These are phyloP conservation scores for Parambassis ranga DNA, from an alignment of 2,797 vertebrate genomes.

Conservation along the genomic window DNA sequence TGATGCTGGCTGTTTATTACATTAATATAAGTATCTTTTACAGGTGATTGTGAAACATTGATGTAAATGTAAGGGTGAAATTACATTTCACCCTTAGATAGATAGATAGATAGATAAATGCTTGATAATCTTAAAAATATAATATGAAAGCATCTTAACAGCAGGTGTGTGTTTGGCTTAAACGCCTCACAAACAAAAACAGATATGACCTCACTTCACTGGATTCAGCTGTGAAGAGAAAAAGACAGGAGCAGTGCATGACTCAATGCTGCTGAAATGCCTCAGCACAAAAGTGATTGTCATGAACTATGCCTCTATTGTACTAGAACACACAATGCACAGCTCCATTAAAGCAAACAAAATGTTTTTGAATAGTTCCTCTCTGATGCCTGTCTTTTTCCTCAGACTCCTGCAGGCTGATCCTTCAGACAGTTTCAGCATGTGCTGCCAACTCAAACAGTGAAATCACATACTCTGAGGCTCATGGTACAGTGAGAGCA, in stretches of 20 bases:
- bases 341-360: conserved; percentile 8
- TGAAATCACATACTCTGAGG: conserved; percentile 61
- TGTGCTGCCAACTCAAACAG: conserved; percentile 76
- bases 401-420: conserved; percentile 36
- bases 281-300: conserved; percentile 22
- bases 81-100: no score
- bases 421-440: conserved; percentile 41
- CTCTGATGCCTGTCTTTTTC: conserved; percentile 25
- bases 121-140: no score
- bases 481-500: conserved; percentile 65
- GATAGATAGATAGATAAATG: no score
- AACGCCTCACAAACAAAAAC: conserved; percentile 15
- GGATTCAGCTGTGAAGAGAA: conserved; percentile 31
- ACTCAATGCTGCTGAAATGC: conserved; percentile 21
- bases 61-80: no score
- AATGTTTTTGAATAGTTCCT: conserved; percentile 33
- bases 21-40: no score
- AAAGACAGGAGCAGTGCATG: conserved; percentile 21
- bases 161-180: not conserved
- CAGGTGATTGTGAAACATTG: no score
- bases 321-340: conserved; percentile 22
- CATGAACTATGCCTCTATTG: conserved; percentile 16
- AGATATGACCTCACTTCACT: conserved; percentile 26
- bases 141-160: no score
- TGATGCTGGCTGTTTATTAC: no score